phyloP scores from a whole-genome alignment of 2,113 vertebrate species.

The Conger conger region DNA sequence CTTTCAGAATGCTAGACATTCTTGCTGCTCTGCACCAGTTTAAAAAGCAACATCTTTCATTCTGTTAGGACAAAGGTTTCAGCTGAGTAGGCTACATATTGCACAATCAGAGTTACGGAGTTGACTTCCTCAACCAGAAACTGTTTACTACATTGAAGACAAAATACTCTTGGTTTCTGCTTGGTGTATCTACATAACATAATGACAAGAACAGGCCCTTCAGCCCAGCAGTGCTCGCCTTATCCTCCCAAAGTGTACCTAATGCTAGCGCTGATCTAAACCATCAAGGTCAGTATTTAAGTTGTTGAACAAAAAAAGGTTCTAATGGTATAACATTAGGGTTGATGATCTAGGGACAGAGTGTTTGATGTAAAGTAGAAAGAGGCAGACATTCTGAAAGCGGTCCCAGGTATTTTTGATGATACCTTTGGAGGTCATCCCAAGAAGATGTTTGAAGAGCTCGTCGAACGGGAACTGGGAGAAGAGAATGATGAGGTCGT shows the following conservation, averaged over 20 bases:
- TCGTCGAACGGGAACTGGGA: constrained; percentile 95
- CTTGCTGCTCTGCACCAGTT: background rate
- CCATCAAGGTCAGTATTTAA: background rate
- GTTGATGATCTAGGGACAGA: background rate
- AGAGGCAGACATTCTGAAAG: background rate
- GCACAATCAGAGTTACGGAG: background rate
- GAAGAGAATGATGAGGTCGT: constrained; percentile 86
- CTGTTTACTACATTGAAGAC: background rate
- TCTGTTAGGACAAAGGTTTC: background rate
- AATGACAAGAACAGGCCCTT: too few species aligned
- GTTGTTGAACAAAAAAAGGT: background rate
- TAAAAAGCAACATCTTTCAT: background rate
- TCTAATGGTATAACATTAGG: background rate
- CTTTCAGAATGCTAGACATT: background rate
- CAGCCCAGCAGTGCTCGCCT: too few species aligned
- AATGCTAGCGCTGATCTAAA: too few species aligned
- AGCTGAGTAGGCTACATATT: background rate
- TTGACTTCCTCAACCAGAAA: background rate
- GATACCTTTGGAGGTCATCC: constrained; percentile 83
- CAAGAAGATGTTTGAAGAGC: constrained; percentile 90
- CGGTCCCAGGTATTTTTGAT: background rate
- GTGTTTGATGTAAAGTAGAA: background rate
- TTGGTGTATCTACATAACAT: too few species aligned
- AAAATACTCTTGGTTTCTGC: background rate
- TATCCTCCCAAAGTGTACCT: too few species aligned